phyloP scores from a whole-genome alignment of 2,888 invertebrate genomes.

The Parnassius glacialis region DNA sequence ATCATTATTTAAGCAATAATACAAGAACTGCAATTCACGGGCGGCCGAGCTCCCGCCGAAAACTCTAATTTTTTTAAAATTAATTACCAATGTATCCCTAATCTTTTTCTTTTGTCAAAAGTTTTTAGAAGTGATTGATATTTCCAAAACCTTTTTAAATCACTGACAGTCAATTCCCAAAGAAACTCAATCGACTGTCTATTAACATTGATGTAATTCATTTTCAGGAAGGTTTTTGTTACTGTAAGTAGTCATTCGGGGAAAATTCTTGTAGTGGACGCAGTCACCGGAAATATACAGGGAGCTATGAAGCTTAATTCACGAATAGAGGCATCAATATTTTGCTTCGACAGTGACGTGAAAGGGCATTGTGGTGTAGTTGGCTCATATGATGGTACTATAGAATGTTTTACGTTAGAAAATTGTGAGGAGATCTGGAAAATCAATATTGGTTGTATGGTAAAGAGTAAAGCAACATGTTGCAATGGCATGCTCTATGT shows the following conservation, averaged over 20 bases:
- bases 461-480: conserved; percentile 81
- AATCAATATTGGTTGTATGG: conserved; percentile 80
- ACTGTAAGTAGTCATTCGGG: conserved; percentile 85
- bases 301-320: conserved; percentile 80
- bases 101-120: too few relatives aligned
- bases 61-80: too few relatives aligned
- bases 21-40: too few relatives aligned
- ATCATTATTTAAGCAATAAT: too few relatives aligned
- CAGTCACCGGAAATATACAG: conserved; percentile 71
- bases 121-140: too few relatives aligned
- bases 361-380: conserved; percentile 78
- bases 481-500: conserved; percentile 75
- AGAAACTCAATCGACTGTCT: too few relatives aligned
- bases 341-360: conserved; percentile 52
- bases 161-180: too few relatives aligned
- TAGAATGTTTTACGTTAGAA: conserved; percentile 83
- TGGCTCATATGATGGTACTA: conserved; percentile 88
- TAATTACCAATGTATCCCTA: too few relatives aligned
- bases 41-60: too few relatives aligned
- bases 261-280: conserved; percentile 81
- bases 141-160: too few relatives aligned
- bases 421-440: conserved; percentile 82
- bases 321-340: conserved; percentile 86
- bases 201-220: too few relatives aligned
- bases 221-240: conserved; percentile 64